phyloP scores from a whole-genome alignment of 2,113 vertebrate genomes.

The Origma solitaria region DNA sequence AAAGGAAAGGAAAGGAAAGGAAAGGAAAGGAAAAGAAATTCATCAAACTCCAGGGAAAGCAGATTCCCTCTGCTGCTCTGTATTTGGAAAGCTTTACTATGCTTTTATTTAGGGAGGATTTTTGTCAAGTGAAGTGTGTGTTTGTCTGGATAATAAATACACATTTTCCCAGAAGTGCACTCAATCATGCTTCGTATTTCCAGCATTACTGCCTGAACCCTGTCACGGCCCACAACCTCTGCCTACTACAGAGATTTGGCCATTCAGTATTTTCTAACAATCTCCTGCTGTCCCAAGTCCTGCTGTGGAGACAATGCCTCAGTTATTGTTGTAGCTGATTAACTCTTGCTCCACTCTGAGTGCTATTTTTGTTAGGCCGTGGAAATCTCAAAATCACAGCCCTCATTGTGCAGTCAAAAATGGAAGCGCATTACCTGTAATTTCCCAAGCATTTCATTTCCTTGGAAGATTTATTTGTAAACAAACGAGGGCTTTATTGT shows the following conservation, averaged over 20 bases:
- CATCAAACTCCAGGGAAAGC: neutral
- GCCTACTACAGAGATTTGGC: neutral
- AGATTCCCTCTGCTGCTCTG: neutral
- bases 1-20: neutral
- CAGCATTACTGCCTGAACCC: neutral
- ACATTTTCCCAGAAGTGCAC: neutral
- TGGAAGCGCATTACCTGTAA: constrained; percentile 32
- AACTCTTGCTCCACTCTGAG: neutral
- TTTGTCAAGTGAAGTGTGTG: neutral
- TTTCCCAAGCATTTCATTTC: constrained; percentile 57
- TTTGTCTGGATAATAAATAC: neutral
- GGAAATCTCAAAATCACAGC: constrained; percentile 8
- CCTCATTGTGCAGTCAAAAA: neutral
- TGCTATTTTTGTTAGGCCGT: neutral
- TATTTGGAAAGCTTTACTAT: neutral
- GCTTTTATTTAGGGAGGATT: neutral
- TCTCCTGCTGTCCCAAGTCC: neutral
- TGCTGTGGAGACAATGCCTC: neutral
- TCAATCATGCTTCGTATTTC: neutral
- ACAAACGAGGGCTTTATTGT: constrained; percentile 46
- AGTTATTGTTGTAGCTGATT: neutral
- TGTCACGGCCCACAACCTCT: neutral
- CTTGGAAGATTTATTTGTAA: constrained; percentile 64
- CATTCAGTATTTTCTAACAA: neutral
- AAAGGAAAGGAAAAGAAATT: neutral